phyloP scores from a whole-genome alignment of 2,797 vertebrate species.

The Sparus aurata region DNA sequence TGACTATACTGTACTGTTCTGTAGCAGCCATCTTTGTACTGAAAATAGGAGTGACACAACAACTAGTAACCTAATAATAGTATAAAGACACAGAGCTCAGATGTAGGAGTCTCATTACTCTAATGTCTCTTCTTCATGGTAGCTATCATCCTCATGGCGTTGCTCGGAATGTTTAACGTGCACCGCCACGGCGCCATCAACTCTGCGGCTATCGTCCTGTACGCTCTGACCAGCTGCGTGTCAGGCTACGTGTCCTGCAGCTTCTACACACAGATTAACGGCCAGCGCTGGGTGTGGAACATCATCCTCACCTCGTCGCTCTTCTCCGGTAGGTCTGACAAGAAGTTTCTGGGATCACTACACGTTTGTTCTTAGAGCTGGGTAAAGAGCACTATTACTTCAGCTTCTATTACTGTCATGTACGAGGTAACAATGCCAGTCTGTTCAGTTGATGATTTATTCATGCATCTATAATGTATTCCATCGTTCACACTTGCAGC shows the following conservation, averaged over 20 bases:
- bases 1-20: background rate
- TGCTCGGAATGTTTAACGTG: constrained; percentile 94
- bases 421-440: background rate
- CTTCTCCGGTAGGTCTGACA: constrained; percentile 88
- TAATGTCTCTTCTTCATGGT: background rate
- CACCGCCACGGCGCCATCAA: constrained; percentile 95
- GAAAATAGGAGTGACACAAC: background rate
- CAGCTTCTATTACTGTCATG: background rate
- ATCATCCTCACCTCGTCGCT: constrained; percentile 94
- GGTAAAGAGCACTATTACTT: background rate
- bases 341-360: background rate
- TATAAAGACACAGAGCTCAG: background rate
- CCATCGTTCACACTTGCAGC: background rate
- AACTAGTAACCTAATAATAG: constrained; percentile 10
- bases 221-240: constrained; percentile 94
- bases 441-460: background rate
- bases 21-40: background rate
- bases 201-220: constrained; percentile 92
- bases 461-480: background rate
- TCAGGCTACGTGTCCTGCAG: constrained; percentile 93
- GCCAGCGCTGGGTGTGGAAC: constrained; percentile 95
- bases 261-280: constrained; percentile 94
- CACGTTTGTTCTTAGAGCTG: background rate
- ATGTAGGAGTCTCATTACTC: background rate
- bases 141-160: constrained; percentile 94